Conservation (phyloP, 2,113 vertebrate genomes). For the Alethe diademata region DNA sequence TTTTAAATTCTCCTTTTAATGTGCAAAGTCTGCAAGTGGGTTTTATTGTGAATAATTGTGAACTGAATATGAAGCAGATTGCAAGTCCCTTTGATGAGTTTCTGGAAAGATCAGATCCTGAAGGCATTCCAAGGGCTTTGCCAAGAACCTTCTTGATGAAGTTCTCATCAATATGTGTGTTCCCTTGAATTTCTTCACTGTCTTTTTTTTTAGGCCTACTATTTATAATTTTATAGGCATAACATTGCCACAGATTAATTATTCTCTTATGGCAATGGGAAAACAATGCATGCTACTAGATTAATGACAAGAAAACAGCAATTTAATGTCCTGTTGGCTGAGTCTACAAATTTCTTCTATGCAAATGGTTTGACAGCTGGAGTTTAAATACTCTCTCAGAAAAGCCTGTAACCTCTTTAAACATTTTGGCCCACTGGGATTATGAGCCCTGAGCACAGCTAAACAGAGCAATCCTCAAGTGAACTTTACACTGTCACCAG, state of each 20-base stretch:
- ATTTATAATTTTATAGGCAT: background rate
- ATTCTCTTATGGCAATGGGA: background rate
- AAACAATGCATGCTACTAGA: background rate
- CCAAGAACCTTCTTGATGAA: background rate
- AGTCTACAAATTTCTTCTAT: background rate
- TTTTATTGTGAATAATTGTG: background rate
- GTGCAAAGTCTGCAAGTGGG: background rate
- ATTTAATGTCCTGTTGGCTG: background rate
- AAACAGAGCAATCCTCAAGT: background rate
- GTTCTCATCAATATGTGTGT: background rate
- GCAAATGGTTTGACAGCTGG: constrained; percentile 20
- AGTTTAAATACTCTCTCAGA: constrained; percentile 15
- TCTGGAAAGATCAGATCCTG: background rate
- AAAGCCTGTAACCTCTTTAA: constrained; percentile 50
- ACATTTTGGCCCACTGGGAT: constrained; percentile 26
- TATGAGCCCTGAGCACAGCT: background rate
- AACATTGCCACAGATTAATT: background rate
- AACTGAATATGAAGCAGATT: background rate
- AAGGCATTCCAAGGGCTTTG: background rate
- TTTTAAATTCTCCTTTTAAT: background rate
- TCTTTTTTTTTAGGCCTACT: background rate
- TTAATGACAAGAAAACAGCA: background rate
- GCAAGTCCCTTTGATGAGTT: background rate
- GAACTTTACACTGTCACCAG: background rate
- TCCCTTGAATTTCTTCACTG: background rate